phyloP scores from a whole-genome alignment of 2,113 vertebrate species.

The Butastur rufipennis region DNA sequence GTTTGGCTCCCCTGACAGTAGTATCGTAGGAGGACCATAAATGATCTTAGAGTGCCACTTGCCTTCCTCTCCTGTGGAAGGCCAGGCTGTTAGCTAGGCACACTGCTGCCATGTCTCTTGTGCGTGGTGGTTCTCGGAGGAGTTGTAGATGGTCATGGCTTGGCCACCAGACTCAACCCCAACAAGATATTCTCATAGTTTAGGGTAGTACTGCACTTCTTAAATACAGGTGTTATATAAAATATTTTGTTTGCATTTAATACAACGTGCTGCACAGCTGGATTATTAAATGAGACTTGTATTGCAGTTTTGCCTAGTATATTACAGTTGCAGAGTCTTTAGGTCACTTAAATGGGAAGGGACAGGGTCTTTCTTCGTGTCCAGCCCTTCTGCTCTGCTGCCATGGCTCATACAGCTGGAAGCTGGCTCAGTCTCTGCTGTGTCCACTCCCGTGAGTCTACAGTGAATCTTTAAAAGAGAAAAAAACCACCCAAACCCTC shows the following conservation, averaged over 20 bases:
- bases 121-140: neutral
- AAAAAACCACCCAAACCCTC: neutral
- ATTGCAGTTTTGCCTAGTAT: neutral
- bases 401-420: accelerated
- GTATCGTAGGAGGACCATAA: accelerated
- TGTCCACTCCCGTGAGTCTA: neutral
- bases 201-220: neutral
- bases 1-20: neutral
- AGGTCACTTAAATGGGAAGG: neutral
- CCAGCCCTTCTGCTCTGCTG: neutral
- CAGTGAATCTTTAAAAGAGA: neutral
- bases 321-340: neutral
- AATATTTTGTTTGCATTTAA: neutral
- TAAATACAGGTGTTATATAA: neutral
- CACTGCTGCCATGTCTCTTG: neutral
- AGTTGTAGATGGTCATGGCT: neutral
- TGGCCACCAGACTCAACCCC: neutral
- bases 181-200: neutral
- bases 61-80: too few relatives aligned
- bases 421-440: neutral
- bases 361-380: neutral
- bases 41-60: neutral
- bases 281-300: neutral
- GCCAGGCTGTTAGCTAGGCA: neutral
- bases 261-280: neutral